Percentiles rank a stretch among this genome's conserved stretches.
These are phyloP conservation scores for Steinernema feltiae DNA, from an alignment of 1,140 invertebrate species.

Conservation along the genomic window DNA sequence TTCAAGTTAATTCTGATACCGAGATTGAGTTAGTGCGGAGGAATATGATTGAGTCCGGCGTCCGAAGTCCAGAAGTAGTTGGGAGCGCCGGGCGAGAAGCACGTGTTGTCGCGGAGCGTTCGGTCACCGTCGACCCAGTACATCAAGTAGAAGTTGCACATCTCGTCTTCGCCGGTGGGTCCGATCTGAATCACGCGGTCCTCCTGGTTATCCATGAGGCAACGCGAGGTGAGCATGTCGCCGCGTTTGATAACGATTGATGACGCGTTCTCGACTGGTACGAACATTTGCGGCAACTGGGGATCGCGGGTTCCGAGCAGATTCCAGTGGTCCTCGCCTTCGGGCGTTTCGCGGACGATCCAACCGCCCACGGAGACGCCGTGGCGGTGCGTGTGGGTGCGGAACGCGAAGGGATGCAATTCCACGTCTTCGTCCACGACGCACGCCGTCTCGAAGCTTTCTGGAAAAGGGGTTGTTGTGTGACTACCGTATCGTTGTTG, in stretches of 20 bases:
- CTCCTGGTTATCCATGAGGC: conserved; percentile 76
- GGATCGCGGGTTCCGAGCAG: conserved; percentile 84
- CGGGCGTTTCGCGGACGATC: conserved; percentile 23
- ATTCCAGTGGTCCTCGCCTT: conserved; percentile 69
- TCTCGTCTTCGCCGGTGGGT: conserved; percentile 83
- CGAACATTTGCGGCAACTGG: conserved; percentile 85
- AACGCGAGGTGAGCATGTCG: conserved; percentile 73
- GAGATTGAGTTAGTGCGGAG: too few species aligned
- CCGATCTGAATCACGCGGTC: conserved; percentile 60
- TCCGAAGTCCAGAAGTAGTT: conserved; percentile 71
- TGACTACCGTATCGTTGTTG: too few species aligned
- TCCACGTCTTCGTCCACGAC: conserved; percentile 72
- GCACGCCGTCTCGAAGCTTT: conserved; percentile 83
- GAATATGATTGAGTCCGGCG: conserved; percentile 70
- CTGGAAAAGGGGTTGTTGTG: too few species aligned
- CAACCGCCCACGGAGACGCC: conserved; percentile 16
- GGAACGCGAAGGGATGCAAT: conserved; percentile 86
- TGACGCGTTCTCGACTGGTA: conserved; percentile 70
- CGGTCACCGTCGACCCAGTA: conserved; percentile 83
- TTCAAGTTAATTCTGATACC: neutral
- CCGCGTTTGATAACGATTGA: conserved; percentile 63
- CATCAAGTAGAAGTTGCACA: conserved; percentile 99
- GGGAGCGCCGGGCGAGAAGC: conserved; percentile 70
- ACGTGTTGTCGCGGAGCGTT: conserved; percentile 75
- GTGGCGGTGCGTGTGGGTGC: conserved; percentile 79